Conservation (phyloP, 2,888 invertebrate genomes). For the Gymnoscelis rufifasciata region DNA sequence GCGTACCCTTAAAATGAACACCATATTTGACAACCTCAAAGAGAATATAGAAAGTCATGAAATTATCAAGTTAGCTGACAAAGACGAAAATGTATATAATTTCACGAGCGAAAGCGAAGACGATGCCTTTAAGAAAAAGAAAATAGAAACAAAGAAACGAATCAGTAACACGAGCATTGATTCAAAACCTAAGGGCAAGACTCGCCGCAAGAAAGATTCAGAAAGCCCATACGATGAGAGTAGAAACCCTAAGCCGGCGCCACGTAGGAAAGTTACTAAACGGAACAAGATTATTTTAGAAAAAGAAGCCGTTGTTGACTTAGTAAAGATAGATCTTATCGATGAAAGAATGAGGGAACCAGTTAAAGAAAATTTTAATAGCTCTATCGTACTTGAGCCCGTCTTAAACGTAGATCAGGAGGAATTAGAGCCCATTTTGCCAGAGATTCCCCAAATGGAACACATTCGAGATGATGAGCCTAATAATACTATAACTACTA, state of each 20-base stretch:
- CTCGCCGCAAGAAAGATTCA: constrained; percentile 30
- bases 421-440: constrained; percentile 35
- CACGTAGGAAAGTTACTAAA: constrained; percentile 27
- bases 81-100: constrained; percentile 47
- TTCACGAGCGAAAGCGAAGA: constrained; percentile 63
- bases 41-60: constrained; percentile 40
- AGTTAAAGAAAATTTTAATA: constrained; percentile 40
- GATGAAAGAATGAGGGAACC: constrained; percentile 57
- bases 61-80: constrained; percentile 39
- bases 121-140: constrained; percentile 49
- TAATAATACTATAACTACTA: constrained; percentile 10
- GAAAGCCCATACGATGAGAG: constrained; percentile 33
- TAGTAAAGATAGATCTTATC: background rate
- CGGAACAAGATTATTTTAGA: constrained; percentile 13
- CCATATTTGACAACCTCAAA: constrained; percentile 54
- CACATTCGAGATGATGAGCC: constrained; percentile 30
- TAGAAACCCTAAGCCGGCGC: constrained; percentile 26
- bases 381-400: constrained; percentile 41
- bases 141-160: constrained; percentile 35
- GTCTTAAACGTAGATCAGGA: constrained; percentile 11
- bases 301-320: constrained; percentile 11
- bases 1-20: constrained; percentile 44
- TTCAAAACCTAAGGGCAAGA: constrained; percentile 27
- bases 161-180: no score
- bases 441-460: constrained; percentile 44